Evolutionary conservation across 2,113 vertebrate genomes (phyloP).

Genomic region (Cromileptes altivelis): DNA sequence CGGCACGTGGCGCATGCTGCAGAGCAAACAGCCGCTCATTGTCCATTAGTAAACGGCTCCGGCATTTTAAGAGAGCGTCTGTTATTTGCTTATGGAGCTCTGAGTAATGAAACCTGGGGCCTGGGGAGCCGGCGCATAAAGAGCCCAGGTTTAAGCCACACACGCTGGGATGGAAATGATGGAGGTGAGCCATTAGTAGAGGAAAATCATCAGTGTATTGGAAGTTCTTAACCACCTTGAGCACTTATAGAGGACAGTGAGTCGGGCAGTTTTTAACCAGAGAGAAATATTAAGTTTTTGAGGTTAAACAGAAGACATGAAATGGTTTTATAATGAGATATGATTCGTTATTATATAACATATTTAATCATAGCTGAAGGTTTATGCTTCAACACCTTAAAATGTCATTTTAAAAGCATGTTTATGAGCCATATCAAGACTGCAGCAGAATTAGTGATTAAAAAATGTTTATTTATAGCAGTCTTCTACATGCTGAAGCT

Average conservation of each 20-base stretch:
- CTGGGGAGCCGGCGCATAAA: conserved; percentile 53
- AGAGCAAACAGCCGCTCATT: conserved; percentile 65
- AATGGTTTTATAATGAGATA: not conserved
- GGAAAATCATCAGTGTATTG: conserved; percentile 56
- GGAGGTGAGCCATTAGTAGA: conserved; percentile 63
- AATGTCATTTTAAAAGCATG: not conserved
- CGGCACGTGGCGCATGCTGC: not conserved
- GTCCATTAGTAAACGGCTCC: conserved; percentile 82
- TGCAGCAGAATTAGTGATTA: not conserved
- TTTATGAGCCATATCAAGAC: not conserved
- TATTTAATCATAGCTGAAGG: not conserved
- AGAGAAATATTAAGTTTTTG: not conserved
- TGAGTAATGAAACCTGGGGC: conserved; percentile 83
- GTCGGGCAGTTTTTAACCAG: not conserved
- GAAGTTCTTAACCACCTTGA: conserved; percentile 62
- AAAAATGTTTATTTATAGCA: not conserved
- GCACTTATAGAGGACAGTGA: conserved; percentile 45
- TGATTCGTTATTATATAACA: not conserved
- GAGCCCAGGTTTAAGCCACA: conserved; percentile 55
- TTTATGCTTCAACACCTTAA: not conserved
- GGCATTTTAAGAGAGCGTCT: conserved; percentile 80
- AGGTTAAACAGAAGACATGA: not conserved
- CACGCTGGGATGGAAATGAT: conserved; percentile 62
- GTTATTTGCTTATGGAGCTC: conserved; percentile 86
- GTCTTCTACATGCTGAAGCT: too few relatives aligned